Conservation (phyloP, 2,888 invertebrate genomes). For the Tineola bisselliella region DNA sequence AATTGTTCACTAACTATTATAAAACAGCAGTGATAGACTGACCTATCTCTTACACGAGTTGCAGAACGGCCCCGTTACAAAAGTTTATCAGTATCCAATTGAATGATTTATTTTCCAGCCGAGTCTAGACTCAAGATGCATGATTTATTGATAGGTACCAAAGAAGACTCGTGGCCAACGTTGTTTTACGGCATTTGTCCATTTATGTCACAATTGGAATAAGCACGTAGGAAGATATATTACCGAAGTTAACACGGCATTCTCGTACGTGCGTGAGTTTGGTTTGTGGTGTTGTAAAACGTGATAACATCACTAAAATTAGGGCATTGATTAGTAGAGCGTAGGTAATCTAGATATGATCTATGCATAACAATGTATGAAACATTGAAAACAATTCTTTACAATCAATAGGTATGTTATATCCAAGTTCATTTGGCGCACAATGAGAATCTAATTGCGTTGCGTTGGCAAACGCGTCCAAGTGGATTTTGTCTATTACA, state of each 20-base stretch:
- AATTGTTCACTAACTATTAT: too few relatives aligned
- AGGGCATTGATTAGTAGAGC: background rate
- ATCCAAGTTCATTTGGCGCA: background rate
- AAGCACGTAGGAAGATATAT: slow-evolving; percentile 3
- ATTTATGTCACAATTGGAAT: slow-evolving; percentile 5
- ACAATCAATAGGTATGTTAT: too few relatives aligned
- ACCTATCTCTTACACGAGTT: background rate
- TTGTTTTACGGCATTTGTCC: slow-evolving; percentile 21
- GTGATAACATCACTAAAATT: background rate
- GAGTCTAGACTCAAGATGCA: slow-evolving; percentile 21
- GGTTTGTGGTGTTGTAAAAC: background rate
- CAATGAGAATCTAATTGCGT: background rate
- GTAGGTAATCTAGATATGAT: too few relatives aligned
- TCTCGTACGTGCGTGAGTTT: background rate
- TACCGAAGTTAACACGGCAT: background rate
- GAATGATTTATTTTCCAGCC: slow-evolving; percentile 2
- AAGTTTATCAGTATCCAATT: background rate
- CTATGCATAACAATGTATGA: too few relatives aligned
- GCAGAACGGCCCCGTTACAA: background rate
- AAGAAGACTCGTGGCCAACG: slow-evolving; percentile 23
- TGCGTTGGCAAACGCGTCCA: background rate
- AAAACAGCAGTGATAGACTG: background rate
- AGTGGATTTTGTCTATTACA: background rate
- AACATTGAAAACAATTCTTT: too few relatives aligned
- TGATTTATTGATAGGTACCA: slow-evolving; percentile 39